Evolutionary conservation across 2,888 invertebrate genomes (phyloP), one percentile per base, ranked within the genome.

Genomic region (Callosobruchus maculatus): DNA sequence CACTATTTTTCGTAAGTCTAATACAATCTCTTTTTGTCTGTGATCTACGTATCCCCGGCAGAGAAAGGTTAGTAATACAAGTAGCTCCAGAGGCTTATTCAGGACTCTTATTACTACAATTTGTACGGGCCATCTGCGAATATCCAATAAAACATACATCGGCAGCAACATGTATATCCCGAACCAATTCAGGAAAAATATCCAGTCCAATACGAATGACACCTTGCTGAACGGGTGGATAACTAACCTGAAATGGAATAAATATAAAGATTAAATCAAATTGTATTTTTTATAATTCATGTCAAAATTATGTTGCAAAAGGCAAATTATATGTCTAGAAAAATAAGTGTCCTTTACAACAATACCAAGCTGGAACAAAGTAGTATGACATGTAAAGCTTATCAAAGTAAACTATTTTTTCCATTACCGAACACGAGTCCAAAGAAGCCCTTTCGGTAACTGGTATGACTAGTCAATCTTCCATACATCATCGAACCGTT

Each of bases 191-290:
- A 79, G 0, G 70, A 74, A 75, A 49, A 79, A 76, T 7, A 77
- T 18, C 18, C 73, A 70, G 71, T 79, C 75, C 9, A 78, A 22
- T 0, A 78, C 21, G n/a, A 73, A 70, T 68, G 76, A 77, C 66
- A 80, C 67, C 22, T 22, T 75, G 70, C 81, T 81, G 69, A 81
- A 77, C 0, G 81, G 81, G 72, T 81, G 81, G 66, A 80, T 81
- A 49, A 81, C 76, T 72, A 49, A 77, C 5, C 49, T 49, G 49
- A 49, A 49, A 49, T 18, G 9, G 30, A 49, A 49, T 49, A 49
- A 49, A 49, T 49, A 18, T 18, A 1, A 13, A 7, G 13, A 49
- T 49, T 18, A 49, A 49, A 13, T 18, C 18, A 7, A 49, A 49
- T 13, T 49, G 49, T 26, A 26, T 26, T 26, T n/a, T n/a, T n/a